Evolutionary conservation across 2,888 invertebrate species (phyloP), one percentile per base, ranked within the genome.

Genomic region (Sinohyriopsis cumingii): DNA sequence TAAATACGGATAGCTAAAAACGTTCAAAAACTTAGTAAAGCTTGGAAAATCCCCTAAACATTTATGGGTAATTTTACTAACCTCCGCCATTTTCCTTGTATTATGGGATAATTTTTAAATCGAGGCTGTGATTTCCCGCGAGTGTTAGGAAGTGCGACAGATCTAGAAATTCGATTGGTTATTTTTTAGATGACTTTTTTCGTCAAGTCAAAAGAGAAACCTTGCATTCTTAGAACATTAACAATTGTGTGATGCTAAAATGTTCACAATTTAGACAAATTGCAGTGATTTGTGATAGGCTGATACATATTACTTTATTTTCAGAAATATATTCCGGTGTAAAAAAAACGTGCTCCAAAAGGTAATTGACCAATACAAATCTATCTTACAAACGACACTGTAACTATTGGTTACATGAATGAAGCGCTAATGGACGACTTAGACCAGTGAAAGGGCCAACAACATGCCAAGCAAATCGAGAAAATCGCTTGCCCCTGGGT

Each of bases 41-140:
- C 55, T 59, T 67, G 74, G 73, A 78, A 77, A 77, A 77, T 77
- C 79, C 76, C 68, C 66, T 65, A 71, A 66, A 78, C 59, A 67
- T 65, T 59, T 55, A 55, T 60, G 59, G 68, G 64, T 65, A 64
- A 60, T 72, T 72, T 73, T 65, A 77, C 82, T 83, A 81, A 89
- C 89, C 86, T 88, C 88, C 88, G 88, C 88, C 89, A 89, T 89
- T 79, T 88, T 87, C 71, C 69, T 66, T 71, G 76, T 79, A 84
- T 86, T 86, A 83, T 86, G 84, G 86, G 86, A 84, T 83, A 19
- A 59, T 5, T 60, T 59, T 69, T 73, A 84, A 84, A 88, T 80
- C 84, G 87, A 87, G 88, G 86, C 85, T 73, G 59, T 55, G 60
- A 59, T 71, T 73, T 67, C 71, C 67, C 69, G 71, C 70, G 66